Conservation (phyloP, 2,113 vertebrate species). For the Sitta europaea region DNA sequence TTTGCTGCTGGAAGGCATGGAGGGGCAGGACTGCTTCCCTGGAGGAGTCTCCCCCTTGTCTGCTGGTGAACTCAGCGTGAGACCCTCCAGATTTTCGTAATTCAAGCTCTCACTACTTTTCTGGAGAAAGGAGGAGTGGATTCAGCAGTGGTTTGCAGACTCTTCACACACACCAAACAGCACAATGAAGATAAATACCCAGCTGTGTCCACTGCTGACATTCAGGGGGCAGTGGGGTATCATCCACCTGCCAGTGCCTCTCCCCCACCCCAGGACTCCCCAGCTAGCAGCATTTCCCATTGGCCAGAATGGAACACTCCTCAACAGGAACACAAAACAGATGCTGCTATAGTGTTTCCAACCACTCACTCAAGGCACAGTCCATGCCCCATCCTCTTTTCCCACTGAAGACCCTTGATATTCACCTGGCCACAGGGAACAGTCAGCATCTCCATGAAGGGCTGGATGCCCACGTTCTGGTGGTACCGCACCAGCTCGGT, state of each 20-base stretch:
- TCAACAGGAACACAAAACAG: neutral
- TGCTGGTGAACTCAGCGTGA: neutral
- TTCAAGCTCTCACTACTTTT: slow-evolving; percentile 49
- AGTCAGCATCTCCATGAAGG: slow-evolving; percentile 72
- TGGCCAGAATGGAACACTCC: neutral
- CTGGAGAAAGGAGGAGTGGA: slow-evolving; percentile 14
- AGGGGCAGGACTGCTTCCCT: neutral
- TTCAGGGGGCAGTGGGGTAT: fast-evolving
- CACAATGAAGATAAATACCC: fast-evolving
- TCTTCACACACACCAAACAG: neutral
- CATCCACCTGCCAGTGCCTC: neutral
- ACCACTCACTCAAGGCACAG: neutral
- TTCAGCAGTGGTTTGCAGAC: neutral
- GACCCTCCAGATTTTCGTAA: slow-evolving; percentile 49
- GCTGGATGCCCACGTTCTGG: slow-evolving; percentile 68
- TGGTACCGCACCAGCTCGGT: slow-evolving; percentile 63
- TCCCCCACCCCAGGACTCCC: neutral
- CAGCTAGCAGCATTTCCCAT: neutral
- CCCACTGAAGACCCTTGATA: fast-evolving
- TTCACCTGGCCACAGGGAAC: slow-evolving; percentile 70
- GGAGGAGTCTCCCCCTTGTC: neutral
- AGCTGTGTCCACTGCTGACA: neutral
- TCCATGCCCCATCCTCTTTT: neutral
- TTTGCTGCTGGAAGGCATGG: neutral
- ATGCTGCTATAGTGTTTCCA: neutral